A percentile compares a stretch with the other conserved stretches of the same genome.
Conservation (phyloP, 2,113 vertebrate species). For the Microcebus jonahi region DNA sequence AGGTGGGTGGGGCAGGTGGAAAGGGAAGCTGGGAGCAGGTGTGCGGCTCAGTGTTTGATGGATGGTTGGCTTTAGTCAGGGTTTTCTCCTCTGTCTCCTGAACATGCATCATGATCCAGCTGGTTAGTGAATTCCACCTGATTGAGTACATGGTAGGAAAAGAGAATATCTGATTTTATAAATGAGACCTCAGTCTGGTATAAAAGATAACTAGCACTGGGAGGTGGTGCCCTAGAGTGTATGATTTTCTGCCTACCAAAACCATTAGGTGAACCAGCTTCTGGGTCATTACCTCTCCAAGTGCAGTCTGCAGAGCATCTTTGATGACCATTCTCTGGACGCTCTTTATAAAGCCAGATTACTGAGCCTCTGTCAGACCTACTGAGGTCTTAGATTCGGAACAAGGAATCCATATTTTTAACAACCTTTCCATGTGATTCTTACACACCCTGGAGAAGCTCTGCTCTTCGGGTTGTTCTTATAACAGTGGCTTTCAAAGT, state of each 20-base stretch:
- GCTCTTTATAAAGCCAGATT: background rate
- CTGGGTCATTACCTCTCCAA: background rate
- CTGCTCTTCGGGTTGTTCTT: background rate
- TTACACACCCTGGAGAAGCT: background rate
- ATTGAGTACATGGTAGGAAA: background rate
- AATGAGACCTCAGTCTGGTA: background rate
- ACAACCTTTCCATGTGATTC: background rate
- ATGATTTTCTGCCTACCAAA: background rate
- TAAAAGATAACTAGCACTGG: background rate
- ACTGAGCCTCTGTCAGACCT: background rate
- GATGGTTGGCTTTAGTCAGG: background rate
- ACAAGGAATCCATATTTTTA: background rate
- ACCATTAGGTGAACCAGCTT: background rate
- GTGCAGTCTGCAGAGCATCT: background rate
- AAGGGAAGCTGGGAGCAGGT: fast-evolving
- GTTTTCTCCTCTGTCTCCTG: background rate
- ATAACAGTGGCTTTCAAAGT: background rate
- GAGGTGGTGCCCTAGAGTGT: background rate
- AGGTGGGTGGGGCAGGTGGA: background rate
- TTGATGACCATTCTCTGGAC: background rate
- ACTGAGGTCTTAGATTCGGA: fast-evolving
- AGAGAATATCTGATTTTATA: background rate
- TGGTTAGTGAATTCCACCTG: background rate
- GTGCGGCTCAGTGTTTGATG: background rate
- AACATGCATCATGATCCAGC: too few species aligned